Percentiles rank a stretch among this genome's conserved stretches.
Evolutionary conservation across 2,888 invertebrate species (phyloP).

Genomic region (Phasia obesa): DNA sequence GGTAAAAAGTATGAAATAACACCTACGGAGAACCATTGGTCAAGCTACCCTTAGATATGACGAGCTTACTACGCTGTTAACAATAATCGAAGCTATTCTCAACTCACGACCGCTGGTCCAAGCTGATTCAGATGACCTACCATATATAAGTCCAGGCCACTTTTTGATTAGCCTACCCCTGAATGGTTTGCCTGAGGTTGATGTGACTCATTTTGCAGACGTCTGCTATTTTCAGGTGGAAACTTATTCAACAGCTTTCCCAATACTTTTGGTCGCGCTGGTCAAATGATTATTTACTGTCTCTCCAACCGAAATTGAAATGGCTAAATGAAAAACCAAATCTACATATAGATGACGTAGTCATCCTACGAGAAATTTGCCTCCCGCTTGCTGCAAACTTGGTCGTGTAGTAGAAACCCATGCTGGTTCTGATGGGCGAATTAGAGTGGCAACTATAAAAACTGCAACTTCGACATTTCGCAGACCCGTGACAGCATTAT

Average conservation of each 20-base stretch:
- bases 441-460: too few relatives aligned
- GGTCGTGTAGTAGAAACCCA: too few relatives aligned
- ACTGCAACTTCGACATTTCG: conserved; percentile 3
- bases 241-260: not conserved
- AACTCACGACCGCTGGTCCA: too few relatives aligned
- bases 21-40: too few relatives aligned
- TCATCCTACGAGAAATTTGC: conserved; percentile 36
- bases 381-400: conserved; percentile 47
- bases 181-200: not conserved
- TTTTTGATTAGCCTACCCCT: too few relatives aligned
- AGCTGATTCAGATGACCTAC: too few relatives aligned
- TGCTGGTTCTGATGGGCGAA: too few relatives aligned
- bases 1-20: too few relatives aligned
- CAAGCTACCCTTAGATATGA: too few relatives aligned
- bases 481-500: conserved; percentile 18
- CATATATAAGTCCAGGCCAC: too few relatives aligned
- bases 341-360: conserved; percentile 11
- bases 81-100: too few relatives aligned
- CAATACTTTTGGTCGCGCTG: conserved; percentile 11
- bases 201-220: conserved; percentile 4
- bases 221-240: not conserved
- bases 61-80: too few relatives aligned
- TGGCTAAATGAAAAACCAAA: conserved; percentile 21
- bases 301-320: conserved; percentile 12
- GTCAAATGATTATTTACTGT: not conserved